A percentile compares a stretch with the other conserved stretches of the same genome.
Conservation (phyloP, 2,113 vertebrate genomes). For the Halichoeres trimaculatus region DNA sequence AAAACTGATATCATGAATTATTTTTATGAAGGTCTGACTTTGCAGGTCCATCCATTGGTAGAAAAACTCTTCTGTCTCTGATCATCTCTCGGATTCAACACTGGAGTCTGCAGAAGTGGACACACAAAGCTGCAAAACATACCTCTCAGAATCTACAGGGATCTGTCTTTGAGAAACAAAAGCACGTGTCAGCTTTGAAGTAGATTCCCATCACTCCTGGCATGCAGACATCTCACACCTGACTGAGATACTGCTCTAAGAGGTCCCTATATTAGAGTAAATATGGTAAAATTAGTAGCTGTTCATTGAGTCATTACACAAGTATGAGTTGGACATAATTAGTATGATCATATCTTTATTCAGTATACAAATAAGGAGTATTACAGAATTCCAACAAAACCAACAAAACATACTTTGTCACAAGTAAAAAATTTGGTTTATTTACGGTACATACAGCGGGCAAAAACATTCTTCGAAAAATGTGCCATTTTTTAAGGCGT, state of each 20-base stretch:
- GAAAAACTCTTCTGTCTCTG: neutral
- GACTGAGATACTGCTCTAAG: no score
- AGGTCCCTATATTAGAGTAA: no score
- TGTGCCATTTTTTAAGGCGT: conserved; percentile 72
- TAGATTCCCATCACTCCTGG: conserved; percentile 24
- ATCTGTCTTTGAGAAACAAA: neutral
- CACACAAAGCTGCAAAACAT: neutral
- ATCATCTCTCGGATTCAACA: neutral
- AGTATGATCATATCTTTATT: conserved; percentile 56
- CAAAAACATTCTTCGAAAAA: conserved; percentile 74
- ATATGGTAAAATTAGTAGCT: no score
- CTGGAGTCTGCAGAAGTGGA: neutral
- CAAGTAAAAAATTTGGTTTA: conserved; percentile 75
- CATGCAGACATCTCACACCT: neutral
- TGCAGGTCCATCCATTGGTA: neutral
- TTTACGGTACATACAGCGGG: conserved; percentile 67
- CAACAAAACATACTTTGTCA: conserved; percentile 57
- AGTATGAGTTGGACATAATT: conserved; percentile 11
- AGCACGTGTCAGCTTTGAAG: conserved; percentile 1
- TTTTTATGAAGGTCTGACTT: neutral
- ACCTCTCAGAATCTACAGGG: neutral
- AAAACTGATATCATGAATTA: neutral
- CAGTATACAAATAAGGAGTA: conserved; percentile 55
- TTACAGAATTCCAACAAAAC: conserved; percentile 68
- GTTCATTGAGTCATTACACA: neutral